Conservation (phyloP, 2,797 vertebrate genomes). For the Hippocampus kuda region DNA sequence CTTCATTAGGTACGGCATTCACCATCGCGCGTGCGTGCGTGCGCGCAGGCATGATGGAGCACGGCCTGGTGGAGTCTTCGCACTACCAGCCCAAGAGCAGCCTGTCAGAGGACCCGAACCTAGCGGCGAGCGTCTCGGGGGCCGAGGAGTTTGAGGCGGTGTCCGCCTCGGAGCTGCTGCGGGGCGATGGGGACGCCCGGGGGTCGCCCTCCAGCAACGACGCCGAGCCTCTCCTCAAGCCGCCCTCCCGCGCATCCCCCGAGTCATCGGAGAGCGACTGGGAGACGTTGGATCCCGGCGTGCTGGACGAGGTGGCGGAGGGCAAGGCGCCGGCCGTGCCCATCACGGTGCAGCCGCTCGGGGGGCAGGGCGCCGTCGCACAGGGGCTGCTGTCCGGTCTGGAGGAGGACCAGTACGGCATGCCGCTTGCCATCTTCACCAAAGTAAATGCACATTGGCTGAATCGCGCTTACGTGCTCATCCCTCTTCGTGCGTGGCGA, state of each 20-base stretch:
- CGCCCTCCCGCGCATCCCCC: conserved; percentile 69
- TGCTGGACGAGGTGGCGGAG: conserved; percentile 69
- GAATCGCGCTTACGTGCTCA: no score
- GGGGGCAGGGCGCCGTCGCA: conserved; percentile 61
- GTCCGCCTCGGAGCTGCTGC: conserved; percentile 45
- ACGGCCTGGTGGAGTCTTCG: conserved; percentile 86
- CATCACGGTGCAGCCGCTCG: conserved; percentile 85
- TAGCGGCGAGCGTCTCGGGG: conserved; percentile 44
- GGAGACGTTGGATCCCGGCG: conserved; percentile 86
- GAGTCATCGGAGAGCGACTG: conserved; percentile 90
- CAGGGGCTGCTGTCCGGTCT: conserved; percentile 85
- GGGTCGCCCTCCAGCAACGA: conserved; percentile 8
- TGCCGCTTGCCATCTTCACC: conserved; percentile 89
- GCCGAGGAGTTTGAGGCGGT: conserved; percentile 66
- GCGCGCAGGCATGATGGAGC: conserved; percentile 83
- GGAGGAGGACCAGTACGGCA: conserved; percentile 88
- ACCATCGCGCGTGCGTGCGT: background rate
- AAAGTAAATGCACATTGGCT: conserved; percentile 67
- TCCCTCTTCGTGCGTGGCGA: no score
- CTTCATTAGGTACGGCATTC: background rate
- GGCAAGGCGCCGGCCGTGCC: conserved; percentile 49
- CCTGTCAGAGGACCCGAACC: conserved; percentile 69
- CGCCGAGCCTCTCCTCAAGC: conserved; percentile 58
- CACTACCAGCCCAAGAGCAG: conserved; percentile 84
- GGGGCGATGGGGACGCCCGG: conserved; percentile 13